Evolutionary conservation across 2,888 invertebrate genomes (phyloP).

Genomic region (Ophion ventricosus): DNA sequence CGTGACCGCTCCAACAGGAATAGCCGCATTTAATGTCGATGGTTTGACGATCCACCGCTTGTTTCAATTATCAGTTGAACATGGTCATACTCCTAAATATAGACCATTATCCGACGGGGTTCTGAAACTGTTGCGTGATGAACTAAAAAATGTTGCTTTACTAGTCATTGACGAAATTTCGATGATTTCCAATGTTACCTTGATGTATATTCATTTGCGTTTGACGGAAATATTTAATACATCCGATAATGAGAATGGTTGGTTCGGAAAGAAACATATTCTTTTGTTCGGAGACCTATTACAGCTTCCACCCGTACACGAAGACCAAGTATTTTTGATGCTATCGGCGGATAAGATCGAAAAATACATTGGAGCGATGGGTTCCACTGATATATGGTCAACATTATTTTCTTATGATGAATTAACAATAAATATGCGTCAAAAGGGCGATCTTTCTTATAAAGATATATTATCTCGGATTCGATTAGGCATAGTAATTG

Average conservation of each 20-base stretch:
- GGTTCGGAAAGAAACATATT: slow-evolving; percentile 74
- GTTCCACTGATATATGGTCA: too few relatives aligned
- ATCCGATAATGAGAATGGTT: slow-evolving; percentile 71
- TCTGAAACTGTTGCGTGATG: slow-evolving; percentile 67
- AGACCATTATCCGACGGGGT: slow-evolving; percentile 71
- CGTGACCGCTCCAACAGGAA: slow-evolving; percentile 71
- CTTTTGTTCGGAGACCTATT: slow-evolving; percentile 75
- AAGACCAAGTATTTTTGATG: slow-evolving; percentile 69
- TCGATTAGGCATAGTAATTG: too few relatives aligned
- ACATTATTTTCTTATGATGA: too few relatives aligned
- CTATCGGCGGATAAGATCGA: slow-evolving; percentile 65
- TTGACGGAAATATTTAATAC: slow-evolving; percentile 74
- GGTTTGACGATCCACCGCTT: too few relatives aligned
- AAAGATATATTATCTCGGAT: too few relatives aligned
- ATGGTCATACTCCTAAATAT: slow-evolving; percentile 73
- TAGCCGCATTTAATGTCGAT: too few relatives aligned
- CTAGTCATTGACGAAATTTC: too few relatives aligned
- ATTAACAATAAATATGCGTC: too few relatives aligned
- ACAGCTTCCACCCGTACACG: slow-evolving; percentile 74
- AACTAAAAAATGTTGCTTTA: too few relatives aligned
- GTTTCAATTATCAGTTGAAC: too few relatives aligned
- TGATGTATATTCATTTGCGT: slow-evolving; percentile 62
- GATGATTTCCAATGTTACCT: too few relatives aligned
- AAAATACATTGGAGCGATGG: slow-evolving; percentile 50
- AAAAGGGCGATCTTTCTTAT: too few relatives aligned